These are phyloP conservation scores for Cyphomyrmex costatus DNA, from an alignment of 1,140 invertebrate species.

Conservation along the genomic window DNA sequence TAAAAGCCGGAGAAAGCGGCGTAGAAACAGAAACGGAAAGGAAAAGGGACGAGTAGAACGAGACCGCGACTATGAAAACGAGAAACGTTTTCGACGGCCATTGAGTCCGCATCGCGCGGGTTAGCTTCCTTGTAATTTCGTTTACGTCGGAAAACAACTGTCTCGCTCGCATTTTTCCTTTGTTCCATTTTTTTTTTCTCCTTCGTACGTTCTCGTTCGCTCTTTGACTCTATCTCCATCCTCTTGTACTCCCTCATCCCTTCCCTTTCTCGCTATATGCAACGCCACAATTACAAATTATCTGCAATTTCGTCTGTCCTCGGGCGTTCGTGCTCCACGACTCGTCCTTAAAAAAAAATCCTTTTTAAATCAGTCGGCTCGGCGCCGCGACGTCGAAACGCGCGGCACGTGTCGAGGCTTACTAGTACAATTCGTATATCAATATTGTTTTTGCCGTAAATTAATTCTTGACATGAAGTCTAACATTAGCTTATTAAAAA, in stretches of 20 bases:
- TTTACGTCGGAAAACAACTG: constrained; percentile 77
- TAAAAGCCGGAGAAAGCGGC: constrained; percentile 23
- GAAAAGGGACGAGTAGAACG: constrained; percentile 59
- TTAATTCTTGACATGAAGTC: background rate
- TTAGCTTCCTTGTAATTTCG: constrained; percentile 76
- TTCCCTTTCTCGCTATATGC: constrained; percentile 41
- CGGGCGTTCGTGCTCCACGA: constrained; percentile 48
- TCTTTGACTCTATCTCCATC: constrained; percentile 54
- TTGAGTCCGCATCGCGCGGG: constrained; percentile 69
- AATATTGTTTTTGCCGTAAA: background rate
- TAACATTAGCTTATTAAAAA: background rate
- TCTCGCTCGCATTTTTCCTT: constrained; percentile 52
- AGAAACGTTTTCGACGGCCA: constrained; percentile 72
- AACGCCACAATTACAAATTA: constrained; percentile 76
- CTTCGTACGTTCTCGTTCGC: constrained; percentile 47
- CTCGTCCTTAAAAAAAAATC: constrained; percentile 64
- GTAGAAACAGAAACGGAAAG: constrained; percentile 46
- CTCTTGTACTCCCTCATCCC: constrained; percentile 7
- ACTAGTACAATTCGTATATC: background rate
- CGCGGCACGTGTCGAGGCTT: constrained; percentile 22
- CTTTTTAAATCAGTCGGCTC: constrained; percentile 40
- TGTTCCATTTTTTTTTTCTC: constrained; percentile 16
- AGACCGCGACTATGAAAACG: constrained; percentile 57
- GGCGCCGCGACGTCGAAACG: constrained; percentile 1
- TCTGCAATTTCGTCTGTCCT: constrained; percentile 74